phyloP scores from a whole-genome alignment of 2,113 vertebrate genomes.

The Mormyrus lacerda region DNA sequence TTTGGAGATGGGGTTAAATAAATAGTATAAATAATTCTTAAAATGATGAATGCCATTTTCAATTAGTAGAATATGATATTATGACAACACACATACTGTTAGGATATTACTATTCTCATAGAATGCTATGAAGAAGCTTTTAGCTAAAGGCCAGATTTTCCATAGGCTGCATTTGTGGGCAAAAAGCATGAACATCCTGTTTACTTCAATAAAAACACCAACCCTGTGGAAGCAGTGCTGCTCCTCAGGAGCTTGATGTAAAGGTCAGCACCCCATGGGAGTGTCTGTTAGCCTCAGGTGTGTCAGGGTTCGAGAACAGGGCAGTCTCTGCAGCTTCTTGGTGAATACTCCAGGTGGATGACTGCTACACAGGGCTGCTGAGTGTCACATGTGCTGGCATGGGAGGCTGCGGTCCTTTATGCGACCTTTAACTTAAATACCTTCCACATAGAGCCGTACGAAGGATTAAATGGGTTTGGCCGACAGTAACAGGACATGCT shows the following conservation, averaged over 20 bases:
- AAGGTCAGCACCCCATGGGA: not conserved
- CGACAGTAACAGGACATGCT: not conserved
- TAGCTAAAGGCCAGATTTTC: not conserved
- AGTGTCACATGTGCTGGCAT: not conserved
- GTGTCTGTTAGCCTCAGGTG: not conserved
- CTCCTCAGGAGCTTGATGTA: not conserved
- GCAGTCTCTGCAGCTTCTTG: not conserved
- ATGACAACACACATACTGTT: not conserved
- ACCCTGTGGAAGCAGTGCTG: not conserved
- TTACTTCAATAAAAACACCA: not conserved
- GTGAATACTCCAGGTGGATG: not conserved
- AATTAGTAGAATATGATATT: not conserved
- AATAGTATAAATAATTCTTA: not conserved
- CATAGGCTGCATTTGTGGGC: not conserved
- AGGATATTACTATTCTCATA: not conserved
- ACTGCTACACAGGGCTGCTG: not conserved
- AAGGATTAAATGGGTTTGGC: not conserved
- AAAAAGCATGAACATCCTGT: not conserved
- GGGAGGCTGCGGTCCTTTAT: not conserved
- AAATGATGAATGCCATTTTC: not conserved
- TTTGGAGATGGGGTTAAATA: not conserved
- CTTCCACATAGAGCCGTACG: not conserved
- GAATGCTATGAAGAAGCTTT: not conserved
- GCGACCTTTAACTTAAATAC: not conserved
- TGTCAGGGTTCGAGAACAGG: not conserved